Base-by-base conservation (phyloP, 2,113 vertebrate species). In the Galeopterus variegatus region DNA sequence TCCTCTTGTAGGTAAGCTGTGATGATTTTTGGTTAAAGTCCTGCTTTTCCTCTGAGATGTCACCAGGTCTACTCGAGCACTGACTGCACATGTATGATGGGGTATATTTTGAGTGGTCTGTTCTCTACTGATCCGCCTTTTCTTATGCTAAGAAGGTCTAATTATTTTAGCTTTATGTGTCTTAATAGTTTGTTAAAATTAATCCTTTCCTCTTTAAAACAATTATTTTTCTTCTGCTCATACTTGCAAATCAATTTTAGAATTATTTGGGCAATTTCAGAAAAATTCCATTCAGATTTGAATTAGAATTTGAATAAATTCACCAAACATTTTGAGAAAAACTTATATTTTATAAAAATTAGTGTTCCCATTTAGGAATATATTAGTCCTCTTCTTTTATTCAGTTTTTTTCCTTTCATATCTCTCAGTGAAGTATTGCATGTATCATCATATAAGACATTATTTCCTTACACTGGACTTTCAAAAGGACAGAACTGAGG, bases 241-340 rank as follows among this genome's bases (percentile, higher is more conserved):
- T 77, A 36, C 15, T 93, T 93, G 67, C 31, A 89, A 95, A 86
- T 92, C 26, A 69, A 89, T 76, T 89, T 89, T 94, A 92, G 52
- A 69, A 89, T 86, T 21, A 75, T 56, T 70, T 85, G 73, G 21
- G 76, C 11, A 94, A 64, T 84, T 93, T 36, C 56, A 94, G 60
- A 50, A 58, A 88, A 54, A 58, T 24, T 79, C n/a, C 24, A 23
- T 64, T 88, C 64, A 31, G 3, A 62, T 84, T 88, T 60, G 19
- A 85, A 52, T 26, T 82, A 65, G 15, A 96, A 80, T 91, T 93
- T 88, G 95, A 92, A 75, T 67, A 90, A 90, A 69, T 88, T 3
- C 24, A 80, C 33, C 85, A 67, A 85, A 73, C 65, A 26, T 75
- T 75, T 90, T 72, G 48, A 81, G 8, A 48, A 79, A 91, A 94